Base-by-base conservation (phyloP, 2,888 invertebrate species). In the Desoria tigrina region DNA sequence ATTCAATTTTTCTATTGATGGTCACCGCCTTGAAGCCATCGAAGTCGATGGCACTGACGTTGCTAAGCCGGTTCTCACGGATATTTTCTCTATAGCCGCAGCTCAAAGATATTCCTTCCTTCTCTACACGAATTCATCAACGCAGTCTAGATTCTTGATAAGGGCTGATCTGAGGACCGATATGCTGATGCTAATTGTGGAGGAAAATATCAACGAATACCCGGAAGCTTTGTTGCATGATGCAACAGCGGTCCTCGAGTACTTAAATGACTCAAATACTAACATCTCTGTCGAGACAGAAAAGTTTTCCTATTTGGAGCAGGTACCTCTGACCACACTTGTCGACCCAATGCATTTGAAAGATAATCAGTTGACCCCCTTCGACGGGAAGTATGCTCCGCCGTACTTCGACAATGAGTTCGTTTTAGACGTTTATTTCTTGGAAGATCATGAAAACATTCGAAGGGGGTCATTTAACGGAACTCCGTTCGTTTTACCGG, bases 101-200 rank as follows among this genome's bases (percentile, higher is more conserved):
- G 74, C 65, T 39, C 69, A 71, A 45, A 23, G 74, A 28, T 74
- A 74, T 24, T 74, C 74, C 1, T 72, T 74, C 54, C 54, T 74
- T 0, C 18, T 74, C 4, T 27, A 18, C 26, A 45, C 55, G 4
- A 27, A 23, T 51, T 42, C 51, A 16, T 21, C 16, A 6, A 3
- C 16, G 3, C 14, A 26, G 1, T 42, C 59, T 39, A 49, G 61
- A 21, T 69, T 37, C 37, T 54, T 66, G 11, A 63, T 74, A 6
- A 24, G 74, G 27, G 69, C 71, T 2, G 61, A 63, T 27, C 6
- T 72, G 24, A 11, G 63, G 16, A 66, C 42, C 14, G 71, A 71
- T 26, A 14, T 67, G 16, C 58, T 64, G 2, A 53, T 53, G 32
- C 50, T 28, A 2, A n/a, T 21, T 23, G 9, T 6, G 16, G 16